Base-by-base conservation (phyloP, 1,140 invertebrate genomes). In the Drosophila pseudoobscura region DNA sequence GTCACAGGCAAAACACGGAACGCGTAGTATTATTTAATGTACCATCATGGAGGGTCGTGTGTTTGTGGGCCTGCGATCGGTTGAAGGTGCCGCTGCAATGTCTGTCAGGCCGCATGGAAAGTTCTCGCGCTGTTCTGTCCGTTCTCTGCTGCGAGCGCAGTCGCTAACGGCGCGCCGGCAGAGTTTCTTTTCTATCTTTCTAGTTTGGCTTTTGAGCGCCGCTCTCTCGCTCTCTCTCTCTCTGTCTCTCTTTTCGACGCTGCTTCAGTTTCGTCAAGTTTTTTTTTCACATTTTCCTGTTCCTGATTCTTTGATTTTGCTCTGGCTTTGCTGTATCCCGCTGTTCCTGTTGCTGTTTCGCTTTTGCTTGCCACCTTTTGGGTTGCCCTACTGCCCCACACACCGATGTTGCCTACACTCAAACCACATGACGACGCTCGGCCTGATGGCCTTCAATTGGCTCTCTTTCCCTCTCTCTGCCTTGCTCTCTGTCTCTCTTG, bases 61-160 rank as follows among this genome's bases (percentile, higher is more conserved):
- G 45, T 39, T 52, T 51, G 43, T 7, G 24, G 52, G 59, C 44
- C 68, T 89, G 78, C 78, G 89, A 91, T 91, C 89, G 59, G 73
- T 80, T 78, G 64, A 90, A 90, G 82, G 89, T 87, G 80, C 77
- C 82, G 77, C 53, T 80, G 82, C 72, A 91, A 91, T 91, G 89
- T 66, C 82, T 46, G 62, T 68, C 69, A 64, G 73, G 53, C 79
- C 79, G 50, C 77, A 87, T 89, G 82, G 89, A 91, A 91, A 89
- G 78, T 89, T 85, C 77, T 60, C 31, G 65, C 53, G 62, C 55
- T 71, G 75, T 20, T 45, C 49, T 51, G 22, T 54, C 75, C 57
- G 44, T 43, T 29, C 44, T 47, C 69, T 26, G 56, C 29, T 52
- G 20, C 8, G 8, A 9, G 8, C 31, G 7, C 31, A 9, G 31